These are phyloP conservation scores for Gibbula magus DNA, from an alignment of 2,888 invertebrate genomes.

Conservation along the genomic window DNA sequence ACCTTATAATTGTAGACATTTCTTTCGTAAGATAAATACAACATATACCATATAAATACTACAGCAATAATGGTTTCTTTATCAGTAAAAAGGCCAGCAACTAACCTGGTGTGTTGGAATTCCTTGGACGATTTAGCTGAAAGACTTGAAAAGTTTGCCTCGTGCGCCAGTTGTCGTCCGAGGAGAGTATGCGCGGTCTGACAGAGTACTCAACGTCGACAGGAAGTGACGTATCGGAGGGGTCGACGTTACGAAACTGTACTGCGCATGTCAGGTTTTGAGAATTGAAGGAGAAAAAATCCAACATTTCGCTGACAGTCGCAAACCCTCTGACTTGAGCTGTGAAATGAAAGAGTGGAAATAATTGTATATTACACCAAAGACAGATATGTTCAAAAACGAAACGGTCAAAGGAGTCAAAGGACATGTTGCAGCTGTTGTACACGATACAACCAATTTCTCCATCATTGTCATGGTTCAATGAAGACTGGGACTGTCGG, in stretches of 20 bases:
- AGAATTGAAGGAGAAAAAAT: constrained; percentile 25
- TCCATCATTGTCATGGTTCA: too few relatives aligned
- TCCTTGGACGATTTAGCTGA: constrained; percentile 42
- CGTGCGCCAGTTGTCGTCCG: constrained; percentile 43
- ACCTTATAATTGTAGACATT: too few relatives aligned
- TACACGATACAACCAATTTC: too few relatives aligned
- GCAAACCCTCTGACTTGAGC: constrained; percentile 14
- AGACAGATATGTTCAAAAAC: too few relatives aligned
- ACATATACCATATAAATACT: background rate
- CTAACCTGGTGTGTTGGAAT: background rate
- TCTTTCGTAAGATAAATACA: too few relatives aligned
- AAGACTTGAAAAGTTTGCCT: constrained; percentile 44
- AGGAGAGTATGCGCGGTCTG: background rate
- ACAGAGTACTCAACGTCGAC: background rate
- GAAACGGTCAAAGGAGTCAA: too few relatives aligned
- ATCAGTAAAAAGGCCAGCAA: too few relatives aligned
- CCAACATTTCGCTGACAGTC: constrained; percentile 9
- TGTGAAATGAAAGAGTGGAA: background rate
- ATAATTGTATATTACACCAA: too few relatives aligned
- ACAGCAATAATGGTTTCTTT: background rate
- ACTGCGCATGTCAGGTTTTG: constrained; percentile 14
- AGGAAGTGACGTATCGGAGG: background rate
- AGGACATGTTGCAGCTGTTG: too few relatives aligned
- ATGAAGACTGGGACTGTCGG: too few relatives aligned
- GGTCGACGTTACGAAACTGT: constrained; percentile 10